Evolutionary conservation across 2,113 vertebrate species (phyloP), one percentile per base, ranked within the genome.

Genomic region (Callocephalon fimbriatum): DNA sequence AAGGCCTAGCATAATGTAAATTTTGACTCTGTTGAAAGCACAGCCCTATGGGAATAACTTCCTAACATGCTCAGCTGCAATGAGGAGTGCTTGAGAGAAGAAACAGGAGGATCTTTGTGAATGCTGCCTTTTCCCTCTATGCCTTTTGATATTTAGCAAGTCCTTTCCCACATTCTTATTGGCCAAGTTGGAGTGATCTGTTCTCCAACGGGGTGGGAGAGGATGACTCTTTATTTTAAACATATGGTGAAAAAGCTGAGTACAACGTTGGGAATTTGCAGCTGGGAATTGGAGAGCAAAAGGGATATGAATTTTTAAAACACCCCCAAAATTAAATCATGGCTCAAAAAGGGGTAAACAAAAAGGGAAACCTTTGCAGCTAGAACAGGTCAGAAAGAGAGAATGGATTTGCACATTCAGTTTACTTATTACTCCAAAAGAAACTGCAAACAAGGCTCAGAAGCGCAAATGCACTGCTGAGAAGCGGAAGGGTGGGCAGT

Each of bases 11-110:
- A 75, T 56, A 40, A 80, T 4, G 56, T 82, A 93, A 78, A 95
- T 94, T 92, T 79, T 74, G 19, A 68, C 56, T 72, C 70, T 53
- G 80, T 12, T 93, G 86, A 96, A 92, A 95, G 65, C 40, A n/a
- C 3, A 48, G 25, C 15, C 61, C 77, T 61, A 14, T 27, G 86
- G 76, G 83, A 97, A 58, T 67, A 78, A 83, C 75, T 59, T 75
- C 59, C 32, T 47, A 15, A 48, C 53, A 38, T 16, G 68, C 61
- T 72, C 88, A 89, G 94, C 92, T 95, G 86, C 86, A 42, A 10
- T 3, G 48, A 87, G 78, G 54, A 90, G n/a, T 62, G 74, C 40
- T 35, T 22, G 71, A 86, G 79, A 80, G 70, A 67, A 95, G 62
- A 58, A 95, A 95, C 76, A 89, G 86, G 66, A 81, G 44, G 81